A percentile compares a stretch with the other conserved stretches of the same genome.
These are phyloP conservation scores for Magallana angulata DNA, from an alignment of 1,140 invertebrate genomes.

Conservation along the genomic window DNA sequence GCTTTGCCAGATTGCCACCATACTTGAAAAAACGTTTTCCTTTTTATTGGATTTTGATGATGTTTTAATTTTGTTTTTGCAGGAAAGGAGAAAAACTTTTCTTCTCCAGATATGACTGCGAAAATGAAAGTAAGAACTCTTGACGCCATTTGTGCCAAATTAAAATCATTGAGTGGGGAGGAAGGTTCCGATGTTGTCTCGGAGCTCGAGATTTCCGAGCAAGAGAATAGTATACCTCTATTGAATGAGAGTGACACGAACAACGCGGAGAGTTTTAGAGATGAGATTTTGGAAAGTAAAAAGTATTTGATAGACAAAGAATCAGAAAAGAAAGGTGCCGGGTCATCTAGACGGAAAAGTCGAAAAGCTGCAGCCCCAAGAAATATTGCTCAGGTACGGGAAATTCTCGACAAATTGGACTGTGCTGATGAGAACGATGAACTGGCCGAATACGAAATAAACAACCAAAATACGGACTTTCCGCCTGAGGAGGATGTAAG, in stretches of 20 bases:
- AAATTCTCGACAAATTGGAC: constrained; percentile 58
- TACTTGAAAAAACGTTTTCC: no score
- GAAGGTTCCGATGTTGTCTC: background rate
- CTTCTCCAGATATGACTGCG: constrained; percentile 22
- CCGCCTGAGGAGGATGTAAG: constrained; percentile 57
- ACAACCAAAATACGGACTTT: constrained; percentile 70
- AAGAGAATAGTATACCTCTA: background rate
- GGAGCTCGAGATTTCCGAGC: background rate
- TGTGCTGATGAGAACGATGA: constrained; percentile 65
- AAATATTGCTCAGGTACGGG: constrained; percentile 65
- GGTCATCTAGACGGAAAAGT: constrained; percentile 58
- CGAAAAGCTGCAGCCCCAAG: constrained; percentile 65
- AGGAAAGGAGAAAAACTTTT: no score
- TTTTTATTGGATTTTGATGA: no score
- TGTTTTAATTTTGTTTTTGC: no score
- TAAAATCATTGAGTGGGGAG: constrained; percentile 63
- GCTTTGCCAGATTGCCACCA: no score
- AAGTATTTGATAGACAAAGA: background rate
- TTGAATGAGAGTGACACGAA: background rate
- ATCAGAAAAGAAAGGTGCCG: background rate
- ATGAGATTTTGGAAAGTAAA: background rate
- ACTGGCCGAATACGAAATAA: constrained; percentile 67
- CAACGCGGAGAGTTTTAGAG: background rate
- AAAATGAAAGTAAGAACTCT: constrained; percentile 64
- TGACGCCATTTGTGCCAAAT: constrained; percentile 76